Percentiles rank a stretch among this genome's conserved stretches.
These are phyloP conservation scores for Uloborus plumipes DNA, from an alignment of 2,888 invertebrate genomes.

Conservation along the genomic window DNA sequence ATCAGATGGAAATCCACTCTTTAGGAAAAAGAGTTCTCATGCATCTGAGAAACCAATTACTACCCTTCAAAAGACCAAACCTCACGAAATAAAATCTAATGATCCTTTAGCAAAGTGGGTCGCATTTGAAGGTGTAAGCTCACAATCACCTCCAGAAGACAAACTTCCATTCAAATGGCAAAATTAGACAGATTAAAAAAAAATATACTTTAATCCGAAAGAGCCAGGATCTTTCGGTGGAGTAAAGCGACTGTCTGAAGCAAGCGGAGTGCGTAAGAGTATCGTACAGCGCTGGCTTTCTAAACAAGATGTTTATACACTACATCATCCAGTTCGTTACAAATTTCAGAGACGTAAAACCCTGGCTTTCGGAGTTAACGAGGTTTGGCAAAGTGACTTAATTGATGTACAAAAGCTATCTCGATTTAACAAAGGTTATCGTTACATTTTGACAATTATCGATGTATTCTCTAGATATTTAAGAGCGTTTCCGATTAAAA, in stretches of 20 bases:
- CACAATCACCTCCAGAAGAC: too few relatives aligned
- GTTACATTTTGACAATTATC: slow-evolving; percentile 4
- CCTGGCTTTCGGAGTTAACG: slow-evolving; percentile 7
- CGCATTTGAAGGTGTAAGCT: too few relatives aligned
- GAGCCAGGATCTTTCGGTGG: neutral
- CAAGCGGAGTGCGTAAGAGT: neutral
- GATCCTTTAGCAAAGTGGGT: too few relatives aligned
- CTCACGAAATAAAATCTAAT: too few relatives aligned
- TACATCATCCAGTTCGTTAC: slow-evolving; percentile 10
- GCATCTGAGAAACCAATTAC: too few relatives aligned
- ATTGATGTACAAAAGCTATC: slow-evolving; percentile 17
- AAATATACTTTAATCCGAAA: too few relatives aligned
- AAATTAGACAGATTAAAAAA: too few relatives aligned
- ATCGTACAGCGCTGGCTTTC: neutral
- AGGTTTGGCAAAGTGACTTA: slow-evolving; percentile 23
- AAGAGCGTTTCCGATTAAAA: too few relatives aligned
- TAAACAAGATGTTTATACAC: slow-evolving; percentile 19
- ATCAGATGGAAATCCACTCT: too few relatives aligned
- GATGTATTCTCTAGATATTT: slow-evolving; percentile 21
- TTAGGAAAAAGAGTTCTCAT: too few relatives aligned
- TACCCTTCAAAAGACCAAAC: too few relatives aligned
- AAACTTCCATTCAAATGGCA: too few relatives aligned
- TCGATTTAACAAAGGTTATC: neutral
- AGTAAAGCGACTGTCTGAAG: neutral
- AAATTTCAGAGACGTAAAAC: slow-evolving; percentile 16